Percentiles rank a stretch among this genome's conserved stretches.
These are phyloP conservation scores for Agapostemon virescens DNA, from an alignment of 2,888 invertebrate genomes.

Conservation along the genomic window DNA sequence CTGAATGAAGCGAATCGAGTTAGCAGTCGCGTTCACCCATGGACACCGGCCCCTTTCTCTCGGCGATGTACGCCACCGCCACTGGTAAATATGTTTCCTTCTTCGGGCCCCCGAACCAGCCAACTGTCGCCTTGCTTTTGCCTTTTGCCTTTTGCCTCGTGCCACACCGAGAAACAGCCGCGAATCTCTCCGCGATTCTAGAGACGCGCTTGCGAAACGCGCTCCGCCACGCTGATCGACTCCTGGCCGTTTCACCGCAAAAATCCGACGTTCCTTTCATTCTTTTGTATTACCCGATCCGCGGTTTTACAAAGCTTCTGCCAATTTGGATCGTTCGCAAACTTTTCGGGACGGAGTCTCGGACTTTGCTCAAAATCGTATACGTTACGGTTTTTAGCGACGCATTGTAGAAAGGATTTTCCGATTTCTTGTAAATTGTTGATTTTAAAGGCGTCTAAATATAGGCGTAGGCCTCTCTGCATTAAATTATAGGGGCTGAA, in stretches of 20 bases:
- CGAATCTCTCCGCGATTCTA: not conserved
- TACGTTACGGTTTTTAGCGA: too few relatives aligned
- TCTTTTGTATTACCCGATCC: not conserved
- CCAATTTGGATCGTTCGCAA: too few relatives aligned
- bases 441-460: too few relatives aligned
- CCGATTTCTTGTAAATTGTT: too few relatives aligned
- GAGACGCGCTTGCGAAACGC: not conserved
- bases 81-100: slow-evolving; percentile 58
- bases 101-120: slow-evolving; percentile 38
- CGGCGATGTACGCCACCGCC: slow-evolving; percentile 66
- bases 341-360: too few relatives aligned
- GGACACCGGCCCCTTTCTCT: slow-evolving; percentile 74
- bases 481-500: too few relatives aligned
- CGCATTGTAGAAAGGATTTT: too few relatives aligned
- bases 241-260: not conserved
- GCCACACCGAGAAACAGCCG: not conserved
- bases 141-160: not conserved
- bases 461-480: too few relatives aligned
- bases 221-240: not conserved
- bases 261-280: not conserved
- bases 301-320: not conserved
- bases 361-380: too few relatives aligned
- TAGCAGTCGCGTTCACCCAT: slow-evolving; percentile 52
- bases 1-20: slow-evolving; percentile 76
- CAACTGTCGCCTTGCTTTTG: slow-evolving; percentile 30